Percentiles rank a stretch among this genome's conserved stretches.
These are phyloP conservation scores for Cyanocitta stelleri DNA, from an alignment of 2,113 vertebrate genomes.

Conservation along the genomic window DNA sequence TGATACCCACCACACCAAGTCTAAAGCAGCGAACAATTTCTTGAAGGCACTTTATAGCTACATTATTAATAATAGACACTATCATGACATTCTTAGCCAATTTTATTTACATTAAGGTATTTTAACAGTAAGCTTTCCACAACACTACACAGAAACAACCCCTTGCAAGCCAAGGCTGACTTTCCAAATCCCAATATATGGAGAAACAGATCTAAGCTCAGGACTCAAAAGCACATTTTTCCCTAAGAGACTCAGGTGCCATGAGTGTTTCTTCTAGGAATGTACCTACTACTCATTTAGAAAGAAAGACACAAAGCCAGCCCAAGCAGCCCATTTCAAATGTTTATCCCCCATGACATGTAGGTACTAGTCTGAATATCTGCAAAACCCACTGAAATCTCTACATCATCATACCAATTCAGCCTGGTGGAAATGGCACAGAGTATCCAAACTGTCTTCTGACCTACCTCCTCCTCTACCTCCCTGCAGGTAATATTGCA, in stretches of 20 bases:
- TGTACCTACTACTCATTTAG: background rate
- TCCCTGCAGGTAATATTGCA: background rate
- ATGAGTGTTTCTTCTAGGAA: background rate
- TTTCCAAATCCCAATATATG: background rate
- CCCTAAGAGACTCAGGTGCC: background rate
- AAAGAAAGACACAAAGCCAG: background rate
- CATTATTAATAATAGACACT: background rate
- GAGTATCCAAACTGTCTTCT: background rate
- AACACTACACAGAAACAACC: background rate
- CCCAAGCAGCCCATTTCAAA: background rate
- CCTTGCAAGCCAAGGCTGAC: fast-evolving
- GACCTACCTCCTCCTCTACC: background rate
- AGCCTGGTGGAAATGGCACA: background rate
- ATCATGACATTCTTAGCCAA: background rate
- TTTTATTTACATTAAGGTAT: background rate
- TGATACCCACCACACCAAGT: fast-evolving
- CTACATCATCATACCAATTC: background rate
- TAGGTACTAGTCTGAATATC: background rate
- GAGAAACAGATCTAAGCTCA: background rate
- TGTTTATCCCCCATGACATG: background rate
- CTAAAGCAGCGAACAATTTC: background rate
- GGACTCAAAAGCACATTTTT: background rate
- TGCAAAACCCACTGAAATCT: background rate
- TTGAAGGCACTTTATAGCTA: background rate
- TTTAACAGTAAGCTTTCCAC: background rate